Percentiles rank a stretch among this genome's conserved stretches.
Conservation (phyloP, 2,797 vertebrate species). For the Lerista edwardsae region DNA sequence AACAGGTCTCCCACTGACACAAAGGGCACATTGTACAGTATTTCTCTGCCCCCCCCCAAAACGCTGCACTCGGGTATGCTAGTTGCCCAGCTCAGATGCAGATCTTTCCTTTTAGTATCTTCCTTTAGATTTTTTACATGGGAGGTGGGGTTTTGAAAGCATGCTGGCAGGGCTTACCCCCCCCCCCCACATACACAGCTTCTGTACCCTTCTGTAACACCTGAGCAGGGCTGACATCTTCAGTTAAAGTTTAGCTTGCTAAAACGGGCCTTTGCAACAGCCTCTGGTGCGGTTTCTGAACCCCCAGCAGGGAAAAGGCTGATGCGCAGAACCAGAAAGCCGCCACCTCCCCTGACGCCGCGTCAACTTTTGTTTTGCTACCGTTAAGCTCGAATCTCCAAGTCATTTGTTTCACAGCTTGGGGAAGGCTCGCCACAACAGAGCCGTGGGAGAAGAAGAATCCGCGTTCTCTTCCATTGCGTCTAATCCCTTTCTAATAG, state of each 20-base stretch:
- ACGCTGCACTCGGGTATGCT: too few species aligned
- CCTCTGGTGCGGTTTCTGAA: background rate
- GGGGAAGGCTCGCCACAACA: background rate
- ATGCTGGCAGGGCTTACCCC: too few species aligned
- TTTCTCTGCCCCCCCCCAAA: too few species aligned
- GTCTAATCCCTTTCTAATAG: constrained; percentile 12
- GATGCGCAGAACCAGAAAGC: background rate
- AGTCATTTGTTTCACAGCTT: constrained; percentile 23
- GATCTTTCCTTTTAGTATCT: too few species aligned
- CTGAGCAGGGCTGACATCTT: background rate
- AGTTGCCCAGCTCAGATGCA: too few species aligned
- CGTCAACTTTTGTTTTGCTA: background rate
- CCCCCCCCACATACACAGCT: too few species aligned
- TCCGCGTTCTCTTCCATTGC: constrained; percentile 1
- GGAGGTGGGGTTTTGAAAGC: too few species aligned
- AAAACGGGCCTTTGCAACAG: background rate
- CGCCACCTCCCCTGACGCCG: background rate
- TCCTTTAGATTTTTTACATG: too few species aligned
- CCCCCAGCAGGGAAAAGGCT: background rate
- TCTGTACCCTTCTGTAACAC: too few species aligned
- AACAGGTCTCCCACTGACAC: too few species aligned
- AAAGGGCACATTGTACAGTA: too few species aligned
- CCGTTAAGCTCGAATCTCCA: constrained; percentile 2
- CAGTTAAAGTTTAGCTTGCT: background rate
- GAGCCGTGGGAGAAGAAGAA: background rate